phyloP scores from a whole-genome alignment of 1,140 invertebrate genomes.

The Propsilocerus akamusi region DNA sequence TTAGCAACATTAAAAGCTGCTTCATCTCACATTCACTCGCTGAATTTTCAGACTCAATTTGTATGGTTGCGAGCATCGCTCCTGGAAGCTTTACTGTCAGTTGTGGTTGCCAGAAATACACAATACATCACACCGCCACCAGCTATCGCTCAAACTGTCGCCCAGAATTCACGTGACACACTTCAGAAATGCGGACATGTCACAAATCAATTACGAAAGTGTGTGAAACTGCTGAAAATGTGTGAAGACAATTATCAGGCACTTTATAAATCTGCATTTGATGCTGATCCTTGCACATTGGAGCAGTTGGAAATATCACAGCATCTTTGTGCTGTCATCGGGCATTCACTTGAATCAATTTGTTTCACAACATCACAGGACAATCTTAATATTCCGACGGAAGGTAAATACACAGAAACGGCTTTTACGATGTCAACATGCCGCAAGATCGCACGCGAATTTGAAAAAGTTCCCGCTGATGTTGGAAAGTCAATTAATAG shows the following conservation, averaged over 20 bases:
- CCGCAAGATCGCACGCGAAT: slow-evolving; percentile 15
- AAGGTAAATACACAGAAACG: slow-evolving; percentile 20
- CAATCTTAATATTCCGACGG: slow-evolving; percentile 16
- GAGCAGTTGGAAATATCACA: slow-evolving; percentile 46
- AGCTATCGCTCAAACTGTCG: slow-evolving; percentile 70
- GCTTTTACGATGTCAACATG: slow-evolving; percentile 16
- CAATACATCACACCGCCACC: slow-evolving; percentile 81
- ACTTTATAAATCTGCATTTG: slow-evolving; percentile 81
- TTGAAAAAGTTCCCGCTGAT: slow-evolving; percentile 17
- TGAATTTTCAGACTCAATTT: slow-evolving; percentile 60
- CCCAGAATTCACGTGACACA: slow-evolving; percentile 58
- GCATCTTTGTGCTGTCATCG: slow-evolving; percentile 19
- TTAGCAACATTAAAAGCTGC: slow-evolving; percentile 49
- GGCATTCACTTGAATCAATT: slow-evolving; percentile 20
- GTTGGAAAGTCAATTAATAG: slow-evolving; percentile 4
- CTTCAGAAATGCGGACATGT: slow-evolving; percentile 66
- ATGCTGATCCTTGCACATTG: slow-evolving; percentile 74
- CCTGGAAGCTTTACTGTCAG: slow-evolving; percentile 51
- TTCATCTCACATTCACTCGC: slow-evolving; percentile 19
- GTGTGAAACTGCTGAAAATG: slow-evolving; percentile 47
- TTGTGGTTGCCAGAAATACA: slow-evolving; percentile 60
- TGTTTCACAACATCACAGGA: slow-evolving; percentile 21
- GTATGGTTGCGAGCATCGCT: slow-evolving; percentile 54
- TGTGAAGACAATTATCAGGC: slow-evolving; percentile 62
- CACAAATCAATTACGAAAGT: slow-evolving; percentile 41